Base-by-base conservation (phyloP, 2,797 vertebrate genomes). In the Rhodeus uyekii region DNA sequence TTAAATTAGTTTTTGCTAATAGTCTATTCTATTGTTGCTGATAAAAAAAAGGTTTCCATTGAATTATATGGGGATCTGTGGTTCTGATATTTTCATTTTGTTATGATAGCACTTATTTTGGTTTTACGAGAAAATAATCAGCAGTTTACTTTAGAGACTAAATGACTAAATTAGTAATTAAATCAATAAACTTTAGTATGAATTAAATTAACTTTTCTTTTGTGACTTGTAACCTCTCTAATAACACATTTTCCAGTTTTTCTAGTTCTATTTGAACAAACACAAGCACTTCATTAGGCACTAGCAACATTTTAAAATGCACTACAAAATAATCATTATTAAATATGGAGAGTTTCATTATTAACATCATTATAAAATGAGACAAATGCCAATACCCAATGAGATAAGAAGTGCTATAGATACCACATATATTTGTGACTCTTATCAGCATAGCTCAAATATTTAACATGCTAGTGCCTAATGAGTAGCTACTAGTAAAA, bases 211-310 rank as follows among this genome's bases (percentile, higher is more conserved):
- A n/a, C 14, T 55, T 55, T 55, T 74, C 22, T 55, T 24, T 55
- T 38, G 48, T 74, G 24, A 50, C 29, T 71, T 48, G 27, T 48
- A 48, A 22, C 68, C 34, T 14, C 7, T 73, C 48, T 34, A 64
- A 36, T 64, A 19, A 55, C n/a, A n/a, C n/a, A n/a, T n/a, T n/a
- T 74, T 55, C 48, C 71, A 36, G 32, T 55, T 53, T 74, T 24
- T 74, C 50, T 9, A 55, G 71, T 55, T 24, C 6, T 38, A 74
- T 55, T 38, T 24, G 14, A 74, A 55, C 14, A 55, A 2, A 53
- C 71, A 74, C 71, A 55, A 55, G 34, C n/a, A 50, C 19, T 46
- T 16, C 27, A 48, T 3, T 39, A 16, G n/a, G n/a, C 13, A 68
- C 24, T 27, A 29, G 24, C 8, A 29, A 2, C 2, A 27, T 6